A percentile compares a stretch with the other conserved stretches of the same genome.
phyloP scores from a whole-genome alignment of 2,113 vertebrate species.

The Sprattus sprattus region DNA sequence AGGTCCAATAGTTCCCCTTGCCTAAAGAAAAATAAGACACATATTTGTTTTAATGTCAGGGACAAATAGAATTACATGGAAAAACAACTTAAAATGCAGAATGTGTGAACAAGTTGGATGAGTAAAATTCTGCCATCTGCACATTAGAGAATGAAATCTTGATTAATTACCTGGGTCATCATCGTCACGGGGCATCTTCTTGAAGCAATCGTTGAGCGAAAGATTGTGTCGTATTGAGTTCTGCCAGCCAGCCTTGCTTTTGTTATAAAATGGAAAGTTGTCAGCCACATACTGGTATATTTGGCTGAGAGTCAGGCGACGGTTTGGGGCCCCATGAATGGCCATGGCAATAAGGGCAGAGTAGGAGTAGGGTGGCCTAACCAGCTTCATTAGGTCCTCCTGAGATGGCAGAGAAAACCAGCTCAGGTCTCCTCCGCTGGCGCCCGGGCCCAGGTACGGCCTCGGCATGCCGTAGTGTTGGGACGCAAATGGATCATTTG shows the following conservation, averaged over 20 bases:
- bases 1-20: slow-evolving; percentile 97
- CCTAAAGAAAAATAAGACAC: slow-evolving; percentile 66
- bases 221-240: slow-evolving; percentile 90
- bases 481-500: slow-evolving; percentile 65
- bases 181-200: slow-evolving; percentile 85
- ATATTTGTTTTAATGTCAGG: background rate
- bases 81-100: background rate
- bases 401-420: slow-evolving; percentile 84
- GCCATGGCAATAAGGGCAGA: slow-evolving; percentile 97
- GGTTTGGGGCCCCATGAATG: slow-evolving; percentile 83
- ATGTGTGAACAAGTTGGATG: background rate
- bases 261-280: slow-evolving; percentile 94
- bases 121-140: background rate
- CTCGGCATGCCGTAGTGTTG: slow-evolving; percentile 76
- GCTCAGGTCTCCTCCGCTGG: slow-evolving; percentile 66
- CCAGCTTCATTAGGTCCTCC: slow-evolving; percentile 84
- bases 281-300: slow-evolving; percentile 93
- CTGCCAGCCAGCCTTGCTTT: slow-evolving; percentile 90
- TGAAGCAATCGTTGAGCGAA: slow-evolving; percentile 89
- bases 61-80: background rate
- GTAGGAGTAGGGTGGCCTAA: slow-evolving; percentile 92
- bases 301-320: slow-evolving; percentile 89
- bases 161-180: slow-evolving; percentile 80
- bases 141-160: background rate
- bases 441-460: slow-evolving; percentile 63